phyloP scores from a whole-genome alignment of 2,888 invertebrate genomes.

The Syritta pipiens region DNA sequence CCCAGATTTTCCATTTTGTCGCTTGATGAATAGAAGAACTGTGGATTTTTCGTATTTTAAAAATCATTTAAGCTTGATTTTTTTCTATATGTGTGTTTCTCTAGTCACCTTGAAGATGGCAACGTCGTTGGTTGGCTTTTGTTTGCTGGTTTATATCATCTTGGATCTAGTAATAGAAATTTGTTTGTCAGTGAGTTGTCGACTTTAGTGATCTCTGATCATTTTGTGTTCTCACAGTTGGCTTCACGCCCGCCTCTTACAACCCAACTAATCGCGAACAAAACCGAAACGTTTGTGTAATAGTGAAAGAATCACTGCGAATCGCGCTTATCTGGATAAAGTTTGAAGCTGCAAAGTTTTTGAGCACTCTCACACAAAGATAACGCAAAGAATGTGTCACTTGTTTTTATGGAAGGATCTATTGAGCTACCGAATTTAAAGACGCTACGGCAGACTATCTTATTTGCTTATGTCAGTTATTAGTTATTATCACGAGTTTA shows the following conservation, averaged over 20 bases:
- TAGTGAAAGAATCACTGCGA: not conserved
- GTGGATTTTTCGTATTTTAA: constrained; percentile 27
- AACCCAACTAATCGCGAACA: not conserved
- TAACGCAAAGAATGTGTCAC: constrained; percentile 48
- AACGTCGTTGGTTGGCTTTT: not conserved
- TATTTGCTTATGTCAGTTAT: constrained; percentile 39
- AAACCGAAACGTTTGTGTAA: constrained; percentile 15
- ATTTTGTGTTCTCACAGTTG: constrained; percentile 39
- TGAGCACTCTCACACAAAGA: not conserved
- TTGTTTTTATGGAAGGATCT: constrained; percentile 29
- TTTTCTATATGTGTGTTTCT: not conserved
- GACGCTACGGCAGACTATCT: constrained; percentile 29
- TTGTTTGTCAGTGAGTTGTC: constrained; percentile 1
- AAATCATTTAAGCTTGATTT: constrained; percentile 49
- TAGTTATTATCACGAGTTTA: constrained; percentile 26
- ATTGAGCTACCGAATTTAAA: constrained; percentile 37
- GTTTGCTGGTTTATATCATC: constrained; percentile 34
- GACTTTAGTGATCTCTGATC: constrained; percentile 31
- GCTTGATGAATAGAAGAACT: constrained; percentile 36
- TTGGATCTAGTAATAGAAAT: constrained; percentile 31
- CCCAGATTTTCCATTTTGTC: constrained; percentile 83
- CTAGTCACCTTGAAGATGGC: constrained; percentile 3
- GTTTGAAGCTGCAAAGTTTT: constrained; percentile 12
- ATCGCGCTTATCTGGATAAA: not conserved
- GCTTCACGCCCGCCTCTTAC: not conserved